Evolutionary conservation across 2,888 invertebrate species (phyloP).

Genomic region (Nemotelus nigrinus): DNA sequence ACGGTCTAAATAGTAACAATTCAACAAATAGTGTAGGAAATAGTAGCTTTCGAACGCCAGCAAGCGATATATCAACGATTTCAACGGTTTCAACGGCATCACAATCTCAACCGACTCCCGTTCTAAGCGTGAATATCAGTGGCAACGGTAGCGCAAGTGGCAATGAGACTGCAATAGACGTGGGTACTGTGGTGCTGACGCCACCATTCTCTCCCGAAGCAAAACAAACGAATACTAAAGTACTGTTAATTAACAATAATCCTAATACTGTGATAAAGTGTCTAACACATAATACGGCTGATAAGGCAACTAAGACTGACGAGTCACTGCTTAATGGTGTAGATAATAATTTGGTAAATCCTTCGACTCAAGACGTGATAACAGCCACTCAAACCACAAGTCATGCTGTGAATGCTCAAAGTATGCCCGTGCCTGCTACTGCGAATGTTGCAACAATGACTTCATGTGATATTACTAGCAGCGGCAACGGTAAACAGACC

Average conservation of each 20-base stretch:
- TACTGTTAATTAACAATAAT: conserved; percentile 57
- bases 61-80: not conserved
- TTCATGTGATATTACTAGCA: conserved; percentile 56
- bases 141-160: conserved; percentile 58
- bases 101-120: conserved; percentile 51
- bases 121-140: conserved; percentile 17
- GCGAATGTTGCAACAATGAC: conserved; percentile 70
- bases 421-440: conserved; percentile 61
- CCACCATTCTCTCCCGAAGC: conserved; percentile 72
- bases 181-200: conserved; percentile 67
- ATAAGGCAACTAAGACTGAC: conserved; percentile 78
- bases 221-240: conserved; percentile 54
- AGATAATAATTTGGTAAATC: conserved; percentile 52
- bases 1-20: conserved; percentile 20
- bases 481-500: conserved; percentile 43
- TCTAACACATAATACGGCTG: conserved; percentile 68
- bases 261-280: conserved; percentile 66
- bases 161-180: conserved; percentile 59
- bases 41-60: conserved; percentile 45
- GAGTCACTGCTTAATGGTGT: conserved; percentile 61
- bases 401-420: conserved; percentile 50
- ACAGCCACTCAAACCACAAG: conserved; percentile 48
- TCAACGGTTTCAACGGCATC: conserved; percentile 50
- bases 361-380: conserved; percentile 51
- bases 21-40: conserved; percentile 22